A percentile compares a stretch with the other conserved stretches of the same genome.
Evolutionary conservation across 2,113 vertebrate species (phyloP).

Genomic region (Engraulis encrasicolus): DNA sequence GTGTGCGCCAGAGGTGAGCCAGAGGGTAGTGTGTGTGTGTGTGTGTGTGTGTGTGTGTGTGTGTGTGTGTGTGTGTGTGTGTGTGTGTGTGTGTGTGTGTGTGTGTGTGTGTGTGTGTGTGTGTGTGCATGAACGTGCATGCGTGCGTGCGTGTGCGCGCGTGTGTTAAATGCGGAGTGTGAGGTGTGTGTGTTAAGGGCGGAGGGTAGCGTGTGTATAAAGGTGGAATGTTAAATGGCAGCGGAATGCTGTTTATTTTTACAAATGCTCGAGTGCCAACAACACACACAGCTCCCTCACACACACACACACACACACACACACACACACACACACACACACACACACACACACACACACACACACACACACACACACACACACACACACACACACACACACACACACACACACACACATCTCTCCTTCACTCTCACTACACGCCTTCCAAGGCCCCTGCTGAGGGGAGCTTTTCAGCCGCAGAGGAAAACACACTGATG

Average conservation of each 20-base stretch:
- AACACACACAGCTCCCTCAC: conserved; percentile 34
- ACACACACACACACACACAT: too few species aligned
- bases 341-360: too few species aligned
- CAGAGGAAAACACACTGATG: conserved; percentile 29
- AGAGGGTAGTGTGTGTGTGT: not conserved
- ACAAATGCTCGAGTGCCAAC: conserved; percentile 57
- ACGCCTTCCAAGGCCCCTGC: too few species aligned
- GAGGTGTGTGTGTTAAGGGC: too few species aligned
- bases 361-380: too few species aligned
- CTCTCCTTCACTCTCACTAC: too few species aligned
- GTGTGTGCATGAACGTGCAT: too few species aligned
- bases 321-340: too few species aligned
- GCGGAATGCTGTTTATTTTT: conserved; percentile 70
- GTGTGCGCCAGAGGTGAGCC: conserved; percentile 45
- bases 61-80: conserved; percentile 49
- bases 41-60: conserved; percentile 45
- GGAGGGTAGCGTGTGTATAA: not conserved
- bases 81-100: conserved; percentile 40
- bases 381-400: too few species aligned
- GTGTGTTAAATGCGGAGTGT: too few species aligned
- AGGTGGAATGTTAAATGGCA: conserved; percentile 63
- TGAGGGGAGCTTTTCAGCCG: conserved; percentile 31
- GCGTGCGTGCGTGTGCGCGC: too few species aligned
- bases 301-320: too few species aligned
- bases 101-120: conserved; percentile 41